These are phyloP conservation scores for Kryphioiulus occultus DNA, from an alignment of 2,888 invertebrate species.

Conservation along the genomic window DNA sequence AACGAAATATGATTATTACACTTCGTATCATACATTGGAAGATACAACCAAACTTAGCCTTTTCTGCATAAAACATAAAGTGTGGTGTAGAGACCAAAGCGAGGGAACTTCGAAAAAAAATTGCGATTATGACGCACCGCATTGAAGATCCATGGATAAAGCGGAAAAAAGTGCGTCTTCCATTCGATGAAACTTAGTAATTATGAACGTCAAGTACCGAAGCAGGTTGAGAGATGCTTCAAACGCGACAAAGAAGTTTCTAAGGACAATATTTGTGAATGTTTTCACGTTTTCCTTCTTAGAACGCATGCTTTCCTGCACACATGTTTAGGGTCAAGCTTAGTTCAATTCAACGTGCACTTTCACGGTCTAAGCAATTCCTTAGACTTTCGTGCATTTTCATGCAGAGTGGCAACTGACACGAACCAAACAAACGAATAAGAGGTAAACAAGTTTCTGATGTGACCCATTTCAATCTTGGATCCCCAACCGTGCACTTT, in stretches of 20 bases:
- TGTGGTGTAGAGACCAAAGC: too few relatives aligned
- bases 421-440: not conserved
- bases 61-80: too few relatives aligned
- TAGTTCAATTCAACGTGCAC: not conserved
- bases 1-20: too few relatives aligned
- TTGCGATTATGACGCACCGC: too few relatives aligned
- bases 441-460: conserved; percentile 14
- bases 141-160: too few relatives aligned
- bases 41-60: too few relatives aligned
- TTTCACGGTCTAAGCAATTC: not conserved
- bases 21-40: too few relatives aligned
- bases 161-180: too few relatives aligned
- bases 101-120: too few relatives aligned
- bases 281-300: not conserved
- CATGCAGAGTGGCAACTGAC: conserved; percentile 10
- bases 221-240: not conserved
- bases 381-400: not conserved
- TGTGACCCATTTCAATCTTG: not conserved
- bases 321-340: not conserved
- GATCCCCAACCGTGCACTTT: not conserved
- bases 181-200: too few relatives aligned
- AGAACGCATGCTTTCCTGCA: not conserved
- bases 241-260: not conserved
- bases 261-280: not conserved
- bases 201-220: not conserved